Evolutionary conservation across 37 sponge, comb jelly and placozoan genomes (phyloP).

Genomic region (Crambe crambe): DNA sequence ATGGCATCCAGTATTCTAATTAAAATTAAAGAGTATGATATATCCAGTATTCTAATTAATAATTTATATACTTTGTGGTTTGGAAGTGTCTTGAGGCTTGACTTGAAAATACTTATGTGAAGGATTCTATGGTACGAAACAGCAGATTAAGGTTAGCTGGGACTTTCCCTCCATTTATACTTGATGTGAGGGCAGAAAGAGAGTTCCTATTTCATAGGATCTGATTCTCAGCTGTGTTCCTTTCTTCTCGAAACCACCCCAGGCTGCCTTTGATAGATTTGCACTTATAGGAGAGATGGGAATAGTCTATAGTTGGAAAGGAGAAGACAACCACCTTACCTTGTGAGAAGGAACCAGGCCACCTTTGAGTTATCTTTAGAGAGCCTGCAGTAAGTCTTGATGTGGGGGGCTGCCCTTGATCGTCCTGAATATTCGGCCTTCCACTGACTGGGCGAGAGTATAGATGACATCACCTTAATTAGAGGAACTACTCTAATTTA

Average conservation of each 20-base stretch:
- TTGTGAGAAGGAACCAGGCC: constrained; percentile 93
- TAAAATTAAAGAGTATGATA: too few relatives aligned
- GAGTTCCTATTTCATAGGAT: constrained; percentile 86
- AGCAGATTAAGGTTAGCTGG: not conserved
- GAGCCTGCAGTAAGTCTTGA: constrained; percentile 90
- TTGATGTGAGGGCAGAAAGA: constrained; percentile 66
- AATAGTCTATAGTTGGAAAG: not conserved
- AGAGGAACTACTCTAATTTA: too few relatives aligned
- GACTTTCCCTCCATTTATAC: not conserved
- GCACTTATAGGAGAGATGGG: constrained; percentile 45
- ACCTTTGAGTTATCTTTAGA: constrained; percentile 66
- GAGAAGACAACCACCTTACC: constrained; percentile 22
- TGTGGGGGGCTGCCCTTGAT: constrained; percentile 88
- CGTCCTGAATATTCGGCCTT: constrained; percentile 72
- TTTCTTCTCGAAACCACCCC: constrained; percentile 91
- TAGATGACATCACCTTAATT: too few relatives aligned
- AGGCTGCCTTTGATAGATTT: constrained; percentile 97
- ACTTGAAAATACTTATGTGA: not conserved
- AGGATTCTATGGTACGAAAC: not conserved
- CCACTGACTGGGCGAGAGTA: constrained; percentile 80
- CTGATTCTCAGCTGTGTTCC: constrained; percentile 81
- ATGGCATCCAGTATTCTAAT: constrained; percentile 21
- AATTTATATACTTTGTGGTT: too few relatives aligned
- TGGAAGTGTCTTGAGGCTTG: not conserved
- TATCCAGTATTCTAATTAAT: too few relatives aligned